Base-by-base conservation (phyloP, 2,888 invertebrate species). In the Ligdia adustata region DNA sequence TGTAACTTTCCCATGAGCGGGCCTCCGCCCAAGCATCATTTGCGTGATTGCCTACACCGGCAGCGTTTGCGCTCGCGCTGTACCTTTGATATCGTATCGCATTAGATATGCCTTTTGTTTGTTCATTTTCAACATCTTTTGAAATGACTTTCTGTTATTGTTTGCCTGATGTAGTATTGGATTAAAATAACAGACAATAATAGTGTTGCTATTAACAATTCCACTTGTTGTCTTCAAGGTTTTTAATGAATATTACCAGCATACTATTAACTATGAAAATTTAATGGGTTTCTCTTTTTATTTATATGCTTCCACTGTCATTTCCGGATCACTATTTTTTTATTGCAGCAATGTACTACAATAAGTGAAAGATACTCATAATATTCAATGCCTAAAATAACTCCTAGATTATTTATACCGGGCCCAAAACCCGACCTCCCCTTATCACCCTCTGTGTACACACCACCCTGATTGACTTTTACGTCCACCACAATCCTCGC, bases 1-100 rank as follows among this genome's bases (percentile, higher is more conserved):
- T 72, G 82, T 78, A 78, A 79, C 84, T 85, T 87, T 87, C 86
- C 82, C 84, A 84, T 84, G 79, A 78, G 72, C 73, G 77, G 82
- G 75, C 82, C 79, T 76, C 76, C 75, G 77, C 75, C 72, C 72
- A 75, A 58, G 67, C 69, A 70, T 65, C 60, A 65, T 66, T 74
- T 66, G 70, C 66, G 69, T 66, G 64, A 72, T 72, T 67, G 63
- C 59, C 61, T 64, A 42, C 47, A 35, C 24, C 34, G 18, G 20
- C 32, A 35, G 26, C 24, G 35, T 35, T 35, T 24, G 20, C 46
- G 39, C 15, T 35, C 12, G 16, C 22, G 12, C 27, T 37, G 7
- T 46, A 11, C 4, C 65, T 69, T 66, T 69, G 65, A 72, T 67
- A 62, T 60, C 57, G 61, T 66, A 62, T 60, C 57, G 62, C 60